These are phyloP conservation scores for Melanotaenia boesemani DNA, from an alignment of 2,797 vertebrate genomes.

Conservation along the genomic window DNA sequence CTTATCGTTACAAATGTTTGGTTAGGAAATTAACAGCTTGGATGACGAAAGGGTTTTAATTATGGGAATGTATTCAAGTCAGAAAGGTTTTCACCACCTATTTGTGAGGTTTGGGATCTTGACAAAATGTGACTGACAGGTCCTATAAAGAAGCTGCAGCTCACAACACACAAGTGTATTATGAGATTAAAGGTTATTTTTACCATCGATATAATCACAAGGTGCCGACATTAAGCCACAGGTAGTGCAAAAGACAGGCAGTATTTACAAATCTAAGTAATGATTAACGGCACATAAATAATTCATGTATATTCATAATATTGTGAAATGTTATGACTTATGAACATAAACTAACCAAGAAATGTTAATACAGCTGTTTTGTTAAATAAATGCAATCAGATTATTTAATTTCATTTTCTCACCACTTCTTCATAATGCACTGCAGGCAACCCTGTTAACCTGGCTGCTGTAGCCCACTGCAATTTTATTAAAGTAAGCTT, in stretches of 20 bases:
- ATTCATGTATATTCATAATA: background rate
- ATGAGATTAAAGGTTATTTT: conserved; percentile 86
- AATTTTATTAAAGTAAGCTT: background rate
- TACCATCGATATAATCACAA: conserved; percentile 79
- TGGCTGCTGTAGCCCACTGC: background rate
- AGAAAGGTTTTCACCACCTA: conserved; percentile 29
- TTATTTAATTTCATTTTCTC: background rate
- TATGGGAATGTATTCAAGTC: conserved; percentile 21
- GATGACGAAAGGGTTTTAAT: conserved; percentile 6
- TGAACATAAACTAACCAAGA: background rate
- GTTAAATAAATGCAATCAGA: background rate
- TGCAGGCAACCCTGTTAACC: background rate
- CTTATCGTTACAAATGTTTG: background rate
- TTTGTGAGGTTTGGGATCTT: conserved; percentile 49
- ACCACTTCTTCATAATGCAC: background rate
- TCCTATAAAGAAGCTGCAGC: conserved; percentile 62
- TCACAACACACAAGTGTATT: conserved; percentile 76
- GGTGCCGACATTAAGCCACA: conserved; percentile 67
- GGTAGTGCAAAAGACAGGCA: conserved; percentile 31
- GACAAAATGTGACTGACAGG: conserved; percentile 60
- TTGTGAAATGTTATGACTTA: conserved; percentile 16
- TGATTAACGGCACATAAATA: conserved; percentile 11
- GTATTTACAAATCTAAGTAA: conserved; percentile 18
- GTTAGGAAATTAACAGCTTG: conserved; percentile 5
- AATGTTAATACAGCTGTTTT: conserved; percentile 1